Percentiles rank a stretch among this genome's conserved stretches.
These are phyloP conservation scores for Zosterops borbonicus DNA, from an alignment of 2,113 vertebrate species.

Conservation along the genomic window DNA sequence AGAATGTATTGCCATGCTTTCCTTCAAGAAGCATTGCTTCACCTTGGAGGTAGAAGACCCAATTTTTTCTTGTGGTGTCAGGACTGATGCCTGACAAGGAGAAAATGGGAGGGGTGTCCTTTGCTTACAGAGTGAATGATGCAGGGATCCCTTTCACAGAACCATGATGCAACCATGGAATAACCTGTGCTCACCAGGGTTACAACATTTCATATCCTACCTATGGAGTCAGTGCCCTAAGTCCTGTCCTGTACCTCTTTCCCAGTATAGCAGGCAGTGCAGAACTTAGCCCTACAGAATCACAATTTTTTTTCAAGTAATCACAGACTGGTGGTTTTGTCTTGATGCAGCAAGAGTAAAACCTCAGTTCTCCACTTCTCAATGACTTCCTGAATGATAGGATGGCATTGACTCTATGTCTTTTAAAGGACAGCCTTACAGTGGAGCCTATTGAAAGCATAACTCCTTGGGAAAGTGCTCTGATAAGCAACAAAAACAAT, in stretches of 20 bases:
- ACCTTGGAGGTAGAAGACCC: fast-evolving
- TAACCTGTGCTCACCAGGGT: neutral
- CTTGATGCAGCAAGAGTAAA: neutral
- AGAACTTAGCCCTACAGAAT: neutral
- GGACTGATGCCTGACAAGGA: neutral
- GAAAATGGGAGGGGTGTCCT: neutral
- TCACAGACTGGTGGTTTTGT: neutral
- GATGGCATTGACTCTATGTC: neutral
- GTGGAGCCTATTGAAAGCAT: neutral
- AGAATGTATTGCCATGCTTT: neutral
- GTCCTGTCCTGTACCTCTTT: neutral
- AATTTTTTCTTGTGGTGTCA: neutral
- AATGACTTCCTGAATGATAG: neutral
- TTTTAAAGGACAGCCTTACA: neutral
- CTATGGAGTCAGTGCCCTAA: neutral
- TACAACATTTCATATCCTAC: neutral
- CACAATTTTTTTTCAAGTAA: neutral
- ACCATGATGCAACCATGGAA: fast-evolving
- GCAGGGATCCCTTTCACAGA: neutral
- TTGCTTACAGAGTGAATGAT: neutral
- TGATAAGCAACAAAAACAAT: neutral
- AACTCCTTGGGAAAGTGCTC: neutral
- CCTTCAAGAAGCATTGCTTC: neutral
- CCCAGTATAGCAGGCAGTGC: neutral
- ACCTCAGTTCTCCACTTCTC: neutral